These are phyloP conservation scores for Psylliodes chrysocephalus DNA, from an alignment of 2,888 invertebrate genomes.

Conservation along the genomic window DNA sequence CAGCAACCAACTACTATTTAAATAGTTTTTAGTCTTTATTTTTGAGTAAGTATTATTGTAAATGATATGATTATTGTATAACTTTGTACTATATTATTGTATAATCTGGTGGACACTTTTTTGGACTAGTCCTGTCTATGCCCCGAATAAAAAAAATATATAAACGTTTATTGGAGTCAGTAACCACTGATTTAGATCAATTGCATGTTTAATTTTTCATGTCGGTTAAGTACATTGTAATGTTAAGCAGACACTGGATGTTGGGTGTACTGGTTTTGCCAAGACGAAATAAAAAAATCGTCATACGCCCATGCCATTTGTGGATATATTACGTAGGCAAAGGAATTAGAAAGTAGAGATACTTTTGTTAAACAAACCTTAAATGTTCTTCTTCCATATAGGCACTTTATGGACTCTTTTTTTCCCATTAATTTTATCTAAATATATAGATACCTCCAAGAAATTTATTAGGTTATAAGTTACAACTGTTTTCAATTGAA, in stretches of 20 bases:
- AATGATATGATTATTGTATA: too few relatives aligned
- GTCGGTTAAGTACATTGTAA: not conserved
- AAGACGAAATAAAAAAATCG: not conserved
- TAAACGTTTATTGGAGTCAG: too few relatives aligned
- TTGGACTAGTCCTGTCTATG: too few relatives aligned
- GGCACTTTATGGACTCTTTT: not conserved
- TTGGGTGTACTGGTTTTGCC: not conserved
- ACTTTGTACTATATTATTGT: too few relatives aligned
- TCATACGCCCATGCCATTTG: not conserved
- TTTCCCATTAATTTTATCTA: not conserved
- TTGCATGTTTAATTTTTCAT: too few relatives aligned
- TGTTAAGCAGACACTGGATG: not conserved
- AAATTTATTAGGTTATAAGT: not conserved
- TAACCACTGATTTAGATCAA: too few relatives aligned
- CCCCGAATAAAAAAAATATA: too few relatives aligned
- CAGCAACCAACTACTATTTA: too few relatives aligned
- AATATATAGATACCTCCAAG: not conserved
- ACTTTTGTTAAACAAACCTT: not conserved
- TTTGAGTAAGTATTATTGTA: too few relatives aligned
- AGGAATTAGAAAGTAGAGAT: conserved; percentile 1
- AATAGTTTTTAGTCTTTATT: too few relatives aligned
- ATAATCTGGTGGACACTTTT: too few relatives aligned
- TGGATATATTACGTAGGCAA: conserved; percentile 1
- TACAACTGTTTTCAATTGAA: not conserved
- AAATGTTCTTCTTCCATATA: not conserved